Evolutionary conservation across 2,113 vertebrate species (phyloP), one percentile per base, ranked within the genome.

Genomic region (Phoenicopterus ruber): DNA sequence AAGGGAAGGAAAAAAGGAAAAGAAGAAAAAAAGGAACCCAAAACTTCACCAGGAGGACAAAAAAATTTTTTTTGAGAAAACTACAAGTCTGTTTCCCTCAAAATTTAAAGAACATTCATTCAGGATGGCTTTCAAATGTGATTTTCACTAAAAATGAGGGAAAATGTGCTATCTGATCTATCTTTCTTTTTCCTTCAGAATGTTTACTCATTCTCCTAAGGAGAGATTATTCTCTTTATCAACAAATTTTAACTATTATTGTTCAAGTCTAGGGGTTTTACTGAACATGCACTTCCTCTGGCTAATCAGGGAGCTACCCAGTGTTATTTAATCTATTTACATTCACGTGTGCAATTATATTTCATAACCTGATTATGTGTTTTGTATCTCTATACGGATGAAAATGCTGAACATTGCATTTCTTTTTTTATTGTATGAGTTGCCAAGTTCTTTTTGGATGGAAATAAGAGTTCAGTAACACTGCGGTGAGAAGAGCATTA

Each of bases 21-120:
- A 25, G 4, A 0, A 0, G n/a, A 3, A 34, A 36, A 46, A 65
- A 49, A 66, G 7, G 1, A 52, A 18, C 8, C 4, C 6, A 46
- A 36, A 77, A 62, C 19, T 81, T 57, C 8, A 34, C 10, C 34
- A 42, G 17, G 14, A 65, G 8, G 5, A 24, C 3, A 66, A 55
- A 34, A 34, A n/a, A 19, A 6, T 0, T 0, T 3, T 9, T 20
- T 36, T 34, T 12, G 4, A n/a, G 18, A 40, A 61, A 57, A 29
- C 3, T 8, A 6, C 4, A 18, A 18, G 6, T 25, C n/a, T 42
- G 1, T 70, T 80, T 91, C 40, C 24, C 32, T 82, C 34, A 50
- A 86, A 79, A 72, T 61, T 13, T 61, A 26, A n/a, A 34, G 26
- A 52, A 65, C 86, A 72, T 65, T 50, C 46, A 34, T 42, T 81